Evolutionary conservation across 2,888 invertebrate species (phyloP).

Genomic region (Cephus sareptanus): DNA sequence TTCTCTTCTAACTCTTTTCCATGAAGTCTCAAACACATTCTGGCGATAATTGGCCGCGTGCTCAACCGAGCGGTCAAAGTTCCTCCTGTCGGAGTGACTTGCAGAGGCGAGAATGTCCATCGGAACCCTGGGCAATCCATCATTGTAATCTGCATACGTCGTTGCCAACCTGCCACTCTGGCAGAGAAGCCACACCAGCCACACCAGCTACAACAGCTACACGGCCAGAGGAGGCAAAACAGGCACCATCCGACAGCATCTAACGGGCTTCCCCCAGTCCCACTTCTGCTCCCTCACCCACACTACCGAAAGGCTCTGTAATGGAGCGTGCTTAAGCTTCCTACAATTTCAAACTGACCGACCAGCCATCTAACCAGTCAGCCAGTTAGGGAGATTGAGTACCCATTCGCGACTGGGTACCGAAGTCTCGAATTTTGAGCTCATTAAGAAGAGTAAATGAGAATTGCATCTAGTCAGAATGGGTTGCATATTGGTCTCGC

Average conservation of each 20-base stretch:
- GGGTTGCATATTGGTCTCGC: slow-evolving; percentile 22
- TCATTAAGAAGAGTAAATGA: slow-evolving; percentile 2
- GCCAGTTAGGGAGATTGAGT: background rate
- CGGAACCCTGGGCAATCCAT: slow-evolving; percentile 12
- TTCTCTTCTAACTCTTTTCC: background rate
- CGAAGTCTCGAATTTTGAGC: background rate
- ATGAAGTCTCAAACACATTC: background rate
- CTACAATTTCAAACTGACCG: background rate
- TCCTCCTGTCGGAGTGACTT: background rate
- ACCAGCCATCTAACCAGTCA: background rate
- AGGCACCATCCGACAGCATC: slow-evolving; percentile 1
- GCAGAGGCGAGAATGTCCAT: background rate
- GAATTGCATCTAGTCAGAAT: background rate
- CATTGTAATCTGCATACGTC: slow-evolving; percentile 19
- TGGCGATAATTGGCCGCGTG: background rate
- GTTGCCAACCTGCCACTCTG: background rate
- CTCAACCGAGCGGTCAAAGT: background rate
- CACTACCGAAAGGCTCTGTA: background rate
- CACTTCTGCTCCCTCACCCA: background rate
- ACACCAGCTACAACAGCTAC: background rate
- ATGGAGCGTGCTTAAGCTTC: slow-evolving; percentile 6
- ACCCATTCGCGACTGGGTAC: background rate
- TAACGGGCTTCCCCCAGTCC: background rate
- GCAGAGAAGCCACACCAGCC: background rate
- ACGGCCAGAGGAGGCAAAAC: background rate